Evolutionary conservation across 2,888 invertebrate species (phyloP).

Genomic region (Lissonota sp.): DNA sequence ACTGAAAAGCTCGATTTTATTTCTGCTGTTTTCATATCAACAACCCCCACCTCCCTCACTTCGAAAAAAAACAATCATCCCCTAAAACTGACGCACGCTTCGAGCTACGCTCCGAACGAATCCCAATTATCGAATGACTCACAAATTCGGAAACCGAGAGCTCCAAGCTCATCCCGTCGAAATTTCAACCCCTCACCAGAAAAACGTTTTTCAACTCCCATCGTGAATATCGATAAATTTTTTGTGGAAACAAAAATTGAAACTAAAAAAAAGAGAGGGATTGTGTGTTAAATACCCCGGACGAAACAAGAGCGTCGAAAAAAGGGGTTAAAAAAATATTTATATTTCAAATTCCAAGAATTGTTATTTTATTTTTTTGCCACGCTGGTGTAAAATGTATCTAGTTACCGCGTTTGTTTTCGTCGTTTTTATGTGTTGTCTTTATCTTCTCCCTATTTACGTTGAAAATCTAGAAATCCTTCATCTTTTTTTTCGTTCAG

Average conservation of each 20-base stretch:
- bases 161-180: background rate
- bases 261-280: too few relatives aligned
- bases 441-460: background rate
- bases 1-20: background rate
- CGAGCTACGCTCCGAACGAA: background rate
- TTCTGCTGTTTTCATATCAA: background rate
- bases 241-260: background rate
- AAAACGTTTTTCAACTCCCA: background rate
- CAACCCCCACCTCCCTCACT: background rate
- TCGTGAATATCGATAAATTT: background rate
- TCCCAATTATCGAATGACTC: constrained; percentile 32
- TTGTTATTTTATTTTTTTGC: background rate
- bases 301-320: too few relatives aligned
- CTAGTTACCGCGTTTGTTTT: background rate
- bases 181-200: background rate
- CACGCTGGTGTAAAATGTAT: constrained; percentile 1
- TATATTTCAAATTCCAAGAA: background rate
- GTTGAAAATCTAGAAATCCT: too few relatives aligned
- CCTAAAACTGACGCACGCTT: background rate
- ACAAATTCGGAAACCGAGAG: constrained; percentile 15
- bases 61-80: background rate
- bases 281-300: too few relatives aligned
- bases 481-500: too few relatives aligned
- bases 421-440: background rate
- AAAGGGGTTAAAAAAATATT: background rate